Evolutionary conservation across 1,140 invertebrate genomes (phyloP).

Genomic region (Triops cancriformis): DNA sequence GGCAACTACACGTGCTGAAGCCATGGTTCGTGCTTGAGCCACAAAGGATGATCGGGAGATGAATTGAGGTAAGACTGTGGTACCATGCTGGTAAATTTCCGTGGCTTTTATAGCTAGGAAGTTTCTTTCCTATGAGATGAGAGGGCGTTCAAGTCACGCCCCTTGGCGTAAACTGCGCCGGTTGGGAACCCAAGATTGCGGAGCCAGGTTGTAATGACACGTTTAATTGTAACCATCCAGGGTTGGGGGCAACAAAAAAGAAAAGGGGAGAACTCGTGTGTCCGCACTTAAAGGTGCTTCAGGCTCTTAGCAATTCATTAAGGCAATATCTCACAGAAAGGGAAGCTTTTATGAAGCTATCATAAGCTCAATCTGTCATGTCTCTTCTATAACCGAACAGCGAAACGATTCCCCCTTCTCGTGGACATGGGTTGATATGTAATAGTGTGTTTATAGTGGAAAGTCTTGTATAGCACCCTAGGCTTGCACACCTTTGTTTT

Average conservation of each 20-base stretch:
- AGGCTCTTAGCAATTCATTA: constrained; percentile 2
- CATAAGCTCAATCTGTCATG: background rate
- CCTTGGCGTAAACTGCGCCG: background rate
- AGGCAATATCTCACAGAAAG: background rate
- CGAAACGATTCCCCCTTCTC: too few relatives aligned
- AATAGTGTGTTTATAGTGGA: background rate
- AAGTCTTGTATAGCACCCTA: background rate
- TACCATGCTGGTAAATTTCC: background rate
- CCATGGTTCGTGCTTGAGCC: background rate
- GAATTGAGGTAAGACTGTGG: background rate
- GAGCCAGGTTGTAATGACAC: background rate
- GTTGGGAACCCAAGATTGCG: background rate
- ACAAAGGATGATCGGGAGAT: background rate
- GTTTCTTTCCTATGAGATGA: background rate
- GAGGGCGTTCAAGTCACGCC: background rate
- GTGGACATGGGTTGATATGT: too few relatives aligned
- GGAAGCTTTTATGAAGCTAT: background rate
- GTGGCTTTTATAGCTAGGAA: background rate
- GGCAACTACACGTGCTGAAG: background rate
- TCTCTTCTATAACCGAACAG: background rate
- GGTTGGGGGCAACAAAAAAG: background rate
- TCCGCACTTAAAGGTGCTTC: background rate
- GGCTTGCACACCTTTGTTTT: background rate
- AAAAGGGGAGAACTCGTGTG: background rate
- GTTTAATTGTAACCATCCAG: background rate